Conservation (phyloP, 2,888 invertebrate species). For the Andrena camellia region DNA sequence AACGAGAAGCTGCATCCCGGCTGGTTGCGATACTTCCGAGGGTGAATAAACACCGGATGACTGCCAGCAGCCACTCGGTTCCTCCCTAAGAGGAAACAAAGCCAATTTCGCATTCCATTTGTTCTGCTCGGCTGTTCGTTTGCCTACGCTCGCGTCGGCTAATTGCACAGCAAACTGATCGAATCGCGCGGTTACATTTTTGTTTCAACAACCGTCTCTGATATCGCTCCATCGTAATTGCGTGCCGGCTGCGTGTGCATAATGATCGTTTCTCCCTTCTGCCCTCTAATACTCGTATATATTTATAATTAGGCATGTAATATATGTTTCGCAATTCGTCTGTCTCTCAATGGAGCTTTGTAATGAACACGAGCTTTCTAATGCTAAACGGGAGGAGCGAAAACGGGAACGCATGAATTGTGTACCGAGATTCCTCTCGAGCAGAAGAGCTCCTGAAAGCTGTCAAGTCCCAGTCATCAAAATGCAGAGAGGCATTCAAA, state of each 20-base stretch:
- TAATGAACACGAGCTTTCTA: too few species aligned
- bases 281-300: too few species aligned
- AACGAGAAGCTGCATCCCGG: constrained; percentile 7
- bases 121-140: background rate
- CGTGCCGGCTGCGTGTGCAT: background rate
- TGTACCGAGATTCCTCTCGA: too few species aligned
- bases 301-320: too few species aligned
- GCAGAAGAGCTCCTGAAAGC: too few species aligned
- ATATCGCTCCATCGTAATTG: background rate
- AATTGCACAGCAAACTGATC: constrained; percentile 6
- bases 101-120: constrained; percentile 17
- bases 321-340: too few species aligned
- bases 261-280: background rate
- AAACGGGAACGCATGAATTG: too few species aligned
- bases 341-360: too few species aligned
- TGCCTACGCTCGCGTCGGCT: background rate
- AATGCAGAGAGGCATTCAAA: too few species aligned
- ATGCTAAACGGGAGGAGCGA: too few species aligned
- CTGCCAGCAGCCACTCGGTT: background rate
- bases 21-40: constrained; percentile 6
- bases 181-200: constrained; percentile 4
- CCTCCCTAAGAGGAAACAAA: background rate
- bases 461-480: too few species aligned
- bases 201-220: background rate
- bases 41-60: background rate